Evolutionary conservation across 2,113 vertebrate species (phyloP).

Genomic region (Microcebus ravelobensis): DNA sequence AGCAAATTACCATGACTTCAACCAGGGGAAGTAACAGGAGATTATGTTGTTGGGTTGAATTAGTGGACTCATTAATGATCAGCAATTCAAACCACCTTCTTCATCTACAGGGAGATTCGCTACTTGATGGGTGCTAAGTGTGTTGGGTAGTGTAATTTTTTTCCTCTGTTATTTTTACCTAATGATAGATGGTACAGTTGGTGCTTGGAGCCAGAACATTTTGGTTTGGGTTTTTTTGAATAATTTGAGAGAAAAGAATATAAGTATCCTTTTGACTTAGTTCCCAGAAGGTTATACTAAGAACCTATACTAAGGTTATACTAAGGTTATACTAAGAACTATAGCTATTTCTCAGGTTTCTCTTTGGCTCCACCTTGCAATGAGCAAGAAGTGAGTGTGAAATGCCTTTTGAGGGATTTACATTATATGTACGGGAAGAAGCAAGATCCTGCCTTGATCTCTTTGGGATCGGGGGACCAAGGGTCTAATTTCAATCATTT

Average conservation of each 20-base stretch:
- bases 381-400: background rate
- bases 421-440: background rate
- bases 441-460: background rate
- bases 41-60: constrained; percentile 59
- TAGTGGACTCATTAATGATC: background rate
- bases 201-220: background rate
- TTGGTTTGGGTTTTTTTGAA: background rate
- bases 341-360: background rate
- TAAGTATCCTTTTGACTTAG: background rate
- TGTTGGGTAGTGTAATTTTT: background rate
- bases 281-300: background rate
- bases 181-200: background rate
- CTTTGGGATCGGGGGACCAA: background rate
- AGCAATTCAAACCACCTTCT: constrained; percentile 42
- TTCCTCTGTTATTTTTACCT: constrained; percentile 11
- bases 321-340: background rate
- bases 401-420: background rate
- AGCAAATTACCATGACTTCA: constrained; percentile 61
- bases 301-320: background rate
- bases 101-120: background rate
- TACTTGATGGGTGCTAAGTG: background rate
- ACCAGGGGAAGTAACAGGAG: constrained; percentile 22
- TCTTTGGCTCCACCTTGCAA: background rate
- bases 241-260: background rate
- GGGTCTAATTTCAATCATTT: background rate